phyloP scores from a whole-genome alignment of 2,113 vertebrate species.

The Cyrtonyx montezumae region DNA sequence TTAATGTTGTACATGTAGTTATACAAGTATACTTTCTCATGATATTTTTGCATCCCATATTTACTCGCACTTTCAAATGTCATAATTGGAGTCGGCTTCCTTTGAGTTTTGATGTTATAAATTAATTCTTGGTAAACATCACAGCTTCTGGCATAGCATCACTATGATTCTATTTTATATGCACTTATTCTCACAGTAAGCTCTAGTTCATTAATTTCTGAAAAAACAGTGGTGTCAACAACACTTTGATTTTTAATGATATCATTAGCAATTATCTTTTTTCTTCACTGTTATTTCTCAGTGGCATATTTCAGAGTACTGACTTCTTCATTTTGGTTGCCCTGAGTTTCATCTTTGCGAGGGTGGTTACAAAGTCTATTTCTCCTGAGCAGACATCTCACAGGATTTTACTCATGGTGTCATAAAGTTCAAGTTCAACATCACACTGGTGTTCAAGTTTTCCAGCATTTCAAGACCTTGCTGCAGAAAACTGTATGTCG shows the following conservation, averaged over 20 bases:
- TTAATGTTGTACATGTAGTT: neutral
- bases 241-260: slow-evolving; percentile 20
- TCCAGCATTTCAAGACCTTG: neutral
- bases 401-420: neutral
- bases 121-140: neutral
- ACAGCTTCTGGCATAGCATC: neutral
- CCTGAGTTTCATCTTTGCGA: neutral
- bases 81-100: neutral
- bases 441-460: neutral
- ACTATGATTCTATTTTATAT: neutral
- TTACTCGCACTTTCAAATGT: slow-evolving; percentile 5
- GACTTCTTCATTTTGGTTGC: neutral
- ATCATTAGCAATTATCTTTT: slow-evolving; percentile 15
- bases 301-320: neutral
- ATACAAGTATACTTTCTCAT: neutral
- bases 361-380: neutral
- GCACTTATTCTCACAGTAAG: slow-evolving; percentile 42
- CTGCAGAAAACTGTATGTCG: fast-evolving
- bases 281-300: neutral
- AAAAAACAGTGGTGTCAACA: neutral
- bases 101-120: slow-evolving; percentile 15
- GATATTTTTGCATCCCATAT: neutral
- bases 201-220: slow-evolving; percentile 41
- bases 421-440: neutral
- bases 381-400: neutral